Base-by-base conservation (phyloP, 92 coral and sea anemone genomes). In the Heliopora coerulea region DNA sequence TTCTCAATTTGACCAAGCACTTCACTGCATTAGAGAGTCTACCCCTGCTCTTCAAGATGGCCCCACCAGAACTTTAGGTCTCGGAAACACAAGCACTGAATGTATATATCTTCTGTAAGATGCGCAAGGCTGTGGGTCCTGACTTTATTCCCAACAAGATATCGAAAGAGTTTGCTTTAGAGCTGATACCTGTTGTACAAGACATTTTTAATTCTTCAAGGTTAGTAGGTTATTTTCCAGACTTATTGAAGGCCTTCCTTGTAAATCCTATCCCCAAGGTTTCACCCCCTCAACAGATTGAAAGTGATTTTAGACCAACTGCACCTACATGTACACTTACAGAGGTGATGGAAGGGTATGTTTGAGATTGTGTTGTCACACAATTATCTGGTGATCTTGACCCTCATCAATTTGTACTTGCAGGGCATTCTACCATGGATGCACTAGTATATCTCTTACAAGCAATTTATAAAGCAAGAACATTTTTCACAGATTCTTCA, bases 311-410 rank as follows among this genome's bases (percentile, higher is more conserved):
- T 48, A 79, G 78, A 67, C 77, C 77, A 11, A 79, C 77, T 29
- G 81, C 89, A 1, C 74, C 72, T 1, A 86, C 84, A 1, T 86
- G 87, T 17, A 79, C 79, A 0, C 46, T 82, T 17, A 82, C 80
- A 0, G 79, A 86, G 57, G 78, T 86, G 23, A 62, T 79, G 84
- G 90, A 86, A 72, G 83, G 82, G 18, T 78, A 82, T 68, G 54
- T 80, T 1, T 61, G 79, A 31, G 39, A 24, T 12, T 75, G 82
- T 39, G 44, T 86, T 4, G 15, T 75, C 12, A 40, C 82, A 24
- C 82, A 83, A 46, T 13, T 79, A 13, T 35, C 62, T 4, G 82
- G 82, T 25, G 83, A 83, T n/a, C 78, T 74, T 30, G 83, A 83
- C 66, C 50, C 37, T 14, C 49, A 61, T 6, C 87, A 86, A 7